A percentile compares a stretch with the other conserved stretches of the same genome.
Evolutionary conservation across 2,888 invertebrate genomes (phyloP).

Genomic region (Melinaea menophilus): DNA sequence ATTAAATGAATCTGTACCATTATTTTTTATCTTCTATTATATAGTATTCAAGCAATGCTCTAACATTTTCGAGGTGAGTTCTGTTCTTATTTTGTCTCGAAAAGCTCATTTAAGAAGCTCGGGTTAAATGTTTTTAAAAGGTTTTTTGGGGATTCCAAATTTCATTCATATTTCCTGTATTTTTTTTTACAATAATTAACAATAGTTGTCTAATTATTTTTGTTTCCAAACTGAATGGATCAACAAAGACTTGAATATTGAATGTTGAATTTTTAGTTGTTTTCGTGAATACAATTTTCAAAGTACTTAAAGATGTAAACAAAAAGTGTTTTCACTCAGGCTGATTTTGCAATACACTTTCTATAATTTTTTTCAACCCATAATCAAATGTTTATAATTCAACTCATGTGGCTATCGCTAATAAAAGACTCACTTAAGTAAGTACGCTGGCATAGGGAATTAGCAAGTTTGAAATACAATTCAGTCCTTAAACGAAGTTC

Average conservation of each 20-base stretch:
- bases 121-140: too few relatives aligned
- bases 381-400: conserved; percentile 53
- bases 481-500: conserved; percentile 69
- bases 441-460: conserved; percentile 66
- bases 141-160: too few relatives aligned
- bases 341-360: neutral
- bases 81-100: neutral
- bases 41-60: neutral
- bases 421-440: conserved; percentile 75
- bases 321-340: neutral
- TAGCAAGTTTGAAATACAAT: conserved; percentile 75
- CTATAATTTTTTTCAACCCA: too few relatives aligned
- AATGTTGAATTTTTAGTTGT: neutral
- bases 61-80: neutral
- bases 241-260: too few relatives aligned
- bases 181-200: too few relatives aligned
- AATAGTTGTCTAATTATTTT: too few relatives aligned
- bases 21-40: conserved; percentile 1
- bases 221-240: too few relatives aligned
- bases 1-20: neutral
- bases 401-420: conserved; percentile 68
- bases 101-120: neutral
- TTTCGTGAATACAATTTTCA: neutral
- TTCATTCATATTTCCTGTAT: too few relatives aligned
- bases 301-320: too few relatives aligned